Evolutionary conservation across 2,113 vertebrate species (phyloP).

Genomic region (Carassius carassius): DNA sequence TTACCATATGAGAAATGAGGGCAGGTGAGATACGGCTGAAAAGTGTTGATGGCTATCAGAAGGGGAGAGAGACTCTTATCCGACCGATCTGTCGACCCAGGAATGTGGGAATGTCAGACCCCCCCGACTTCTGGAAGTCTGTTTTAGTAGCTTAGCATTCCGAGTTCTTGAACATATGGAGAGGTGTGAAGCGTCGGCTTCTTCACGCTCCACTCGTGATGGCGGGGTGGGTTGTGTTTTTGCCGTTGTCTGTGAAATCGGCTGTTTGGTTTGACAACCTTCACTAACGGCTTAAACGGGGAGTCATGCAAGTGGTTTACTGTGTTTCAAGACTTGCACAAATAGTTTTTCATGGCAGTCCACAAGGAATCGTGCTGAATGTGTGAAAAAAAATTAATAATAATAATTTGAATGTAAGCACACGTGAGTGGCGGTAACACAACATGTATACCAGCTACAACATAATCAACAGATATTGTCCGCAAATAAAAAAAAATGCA

Average conservation of each 20-base stretch:
- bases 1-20: slow-evolving; percentile 46
- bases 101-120: slow-evolving; percentile 38
- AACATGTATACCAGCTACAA: neutral
- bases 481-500: neutral
- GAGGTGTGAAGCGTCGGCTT: slow-evolving; percentile 40
- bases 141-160: slow-evolving; percentile 32
- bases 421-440: neutral
- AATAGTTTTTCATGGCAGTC: neutral
- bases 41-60: slow-evolving; percentile 46
- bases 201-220: slow-evolving; percentile 9
- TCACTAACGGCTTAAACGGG: slow-evolving; percentile 24
- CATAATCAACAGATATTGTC: neutral
- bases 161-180: slow-evolving; percentile 43
- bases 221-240: slow-evolving; percentile 33
- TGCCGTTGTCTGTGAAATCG: slow-evolving; percentile 1
- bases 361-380: neutral
- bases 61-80: slow-evolving; percentile 32
- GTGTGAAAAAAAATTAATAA: neutral
- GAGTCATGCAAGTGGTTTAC: neutral
- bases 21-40: slow-evolving; percentile 36
- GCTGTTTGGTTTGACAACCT: slow-evolving; percentile 54
- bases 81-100: slow-evolving; percentile 19
- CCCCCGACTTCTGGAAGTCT: neutral
- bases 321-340: neutral
- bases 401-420: neutral